These are phyloP conservation scores for Synanthedon myopaeformis DNA, from an alignment of 2,888 invertebrate genomes.

Conservation along the genomic window DNA sequence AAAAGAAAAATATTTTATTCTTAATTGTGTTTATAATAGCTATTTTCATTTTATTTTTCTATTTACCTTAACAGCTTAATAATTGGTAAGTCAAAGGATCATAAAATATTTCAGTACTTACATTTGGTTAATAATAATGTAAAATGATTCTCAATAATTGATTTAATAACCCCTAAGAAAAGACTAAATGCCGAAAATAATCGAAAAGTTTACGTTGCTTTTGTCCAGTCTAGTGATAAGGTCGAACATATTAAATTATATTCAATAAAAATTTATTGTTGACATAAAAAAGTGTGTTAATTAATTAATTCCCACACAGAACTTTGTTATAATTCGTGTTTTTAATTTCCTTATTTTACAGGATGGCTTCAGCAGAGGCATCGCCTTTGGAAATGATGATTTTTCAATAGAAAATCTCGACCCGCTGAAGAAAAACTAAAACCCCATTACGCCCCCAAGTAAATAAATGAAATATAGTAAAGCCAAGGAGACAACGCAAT, in stretches of 20 bases:
- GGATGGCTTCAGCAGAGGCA: constrained; percentile 91
- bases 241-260: background rate
- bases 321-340: background rate
- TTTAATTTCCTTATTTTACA: constrained; percentile 50
- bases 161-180: no score
- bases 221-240: background rate
- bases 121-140: no score
- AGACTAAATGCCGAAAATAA: no score
- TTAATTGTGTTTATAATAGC: constrained; percentile 2
- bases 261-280: background rate
- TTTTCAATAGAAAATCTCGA: constrained; percentile 95
- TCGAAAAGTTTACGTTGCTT: no score
- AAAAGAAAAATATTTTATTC: no score
- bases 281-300: no score
- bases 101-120: no score
- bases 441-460: background rate
- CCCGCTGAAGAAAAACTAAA: constrained; percentile 84
- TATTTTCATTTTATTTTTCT: constrained; percentile 9
- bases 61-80: constrained; percentile 31
- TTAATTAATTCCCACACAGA: background rate
- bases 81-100: constrained; percentile 31
- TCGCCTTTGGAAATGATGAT: constrained; percentile 91
- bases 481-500: constrained; percentile 22
- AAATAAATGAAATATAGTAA: constrained; percentile 9
- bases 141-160: no score